Conservation (phyloP, 2,888 invertebrate genomes). For the Pristionchus maxplancki region DNA sequence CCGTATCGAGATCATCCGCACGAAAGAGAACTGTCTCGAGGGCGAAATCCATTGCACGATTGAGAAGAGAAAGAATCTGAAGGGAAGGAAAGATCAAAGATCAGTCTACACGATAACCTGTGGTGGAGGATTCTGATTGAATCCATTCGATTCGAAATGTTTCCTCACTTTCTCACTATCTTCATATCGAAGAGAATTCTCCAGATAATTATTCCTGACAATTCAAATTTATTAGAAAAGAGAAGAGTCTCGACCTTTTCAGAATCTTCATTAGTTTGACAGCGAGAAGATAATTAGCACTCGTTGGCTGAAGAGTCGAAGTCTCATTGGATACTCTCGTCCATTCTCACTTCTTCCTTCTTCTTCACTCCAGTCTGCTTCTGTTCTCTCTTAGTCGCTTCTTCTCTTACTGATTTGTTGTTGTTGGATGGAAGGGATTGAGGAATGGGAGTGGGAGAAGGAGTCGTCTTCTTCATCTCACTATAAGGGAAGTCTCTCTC, state of each 20-base stretch:
- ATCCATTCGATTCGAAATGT: neutral
- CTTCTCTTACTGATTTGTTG: neutral
- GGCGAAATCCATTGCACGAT: slow-evolving; percentile 12
- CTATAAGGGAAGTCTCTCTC: neutral
- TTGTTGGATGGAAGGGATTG: neutral
- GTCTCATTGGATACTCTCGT: neutral
- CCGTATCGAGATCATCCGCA: slow-evolving; percentile 22
- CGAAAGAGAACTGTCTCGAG: slow-evolving; percentile 22
- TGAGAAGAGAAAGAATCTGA: slow-evolving; percentile 19
- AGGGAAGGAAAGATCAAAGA: neutral
- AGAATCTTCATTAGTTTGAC: slow-evolving; percentile 29
- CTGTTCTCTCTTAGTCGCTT: neutral
- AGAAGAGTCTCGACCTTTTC: neutral
- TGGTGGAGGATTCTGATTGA: neutral
- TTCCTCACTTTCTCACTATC: slow-evolving; percentile 18
- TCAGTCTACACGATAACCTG: neutral
- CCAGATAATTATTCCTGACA: slow-evolving; percentile 23
- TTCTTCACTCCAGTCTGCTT: neutral
- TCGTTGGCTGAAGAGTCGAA: neutral
- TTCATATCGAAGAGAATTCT: slow-evolving; percentile 15
- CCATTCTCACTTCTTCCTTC: neutral
- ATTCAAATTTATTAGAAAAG: neutral
- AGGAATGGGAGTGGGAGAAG: neutral
- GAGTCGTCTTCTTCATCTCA: neutral
- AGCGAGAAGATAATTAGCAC: neutral